Evolutionary conservation across 2,113 vertebrate genomes (phyloP).

Genomic region (Plecotus auritus): DNA sequence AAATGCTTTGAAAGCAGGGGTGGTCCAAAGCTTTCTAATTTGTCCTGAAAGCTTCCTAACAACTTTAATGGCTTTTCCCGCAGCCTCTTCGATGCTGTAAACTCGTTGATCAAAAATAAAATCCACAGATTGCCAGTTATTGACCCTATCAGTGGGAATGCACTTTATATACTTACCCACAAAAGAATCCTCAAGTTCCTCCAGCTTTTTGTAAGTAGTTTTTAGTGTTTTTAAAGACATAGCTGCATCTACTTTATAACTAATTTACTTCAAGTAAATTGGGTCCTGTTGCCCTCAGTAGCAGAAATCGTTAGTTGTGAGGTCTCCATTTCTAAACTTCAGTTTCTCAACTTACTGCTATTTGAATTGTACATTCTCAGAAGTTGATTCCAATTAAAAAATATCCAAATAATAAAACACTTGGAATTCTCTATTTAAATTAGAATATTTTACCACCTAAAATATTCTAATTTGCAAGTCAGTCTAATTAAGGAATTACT

Average conservation of each 20-base stretch:
- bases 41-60: slow-evolving; percentile 60
- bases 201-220: slow-evolving; percentile 97
- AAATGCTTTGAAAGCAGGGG: background rate
- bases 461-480: background rate
- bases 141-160: slow-evolving; percentile 95
- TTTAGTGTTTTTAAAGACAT: slow-evolving; percentile 30
- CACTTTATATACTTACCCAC: slow-evolving; percentile 99
- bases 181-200: slow-evolving; percentile 99
- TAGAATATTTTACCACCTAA: background rate
- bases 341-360: background rate
- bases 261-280: background rate
- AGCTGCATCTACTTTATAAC: background rate
- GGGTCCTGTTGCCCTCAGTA: background rate
- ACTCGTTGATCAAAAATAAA: slow-evolving; percentile 98
- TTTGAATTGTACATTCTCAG: background rate
- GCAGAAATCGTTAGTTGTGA: background rate
- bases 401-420: background rate
- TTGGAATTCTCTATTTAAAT: background rate
- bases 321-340: background rate
- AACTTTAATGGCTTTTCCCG: slow-evolving; percentile 64
- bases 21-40: background rate
- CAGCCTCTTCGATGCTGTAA: slow-evolving; percentile 96
- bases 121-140: slow-evolving; percentile 98
- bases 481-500: background rate
- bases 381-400: background rate